Percentiles rank a stretch among this genome's conserved stretches.
These are phyloP conservation scores for Ptychadena robeensis DNA, from an alignment of 2,797 vertebrate species.

Conservation along the genomic window DNA sequence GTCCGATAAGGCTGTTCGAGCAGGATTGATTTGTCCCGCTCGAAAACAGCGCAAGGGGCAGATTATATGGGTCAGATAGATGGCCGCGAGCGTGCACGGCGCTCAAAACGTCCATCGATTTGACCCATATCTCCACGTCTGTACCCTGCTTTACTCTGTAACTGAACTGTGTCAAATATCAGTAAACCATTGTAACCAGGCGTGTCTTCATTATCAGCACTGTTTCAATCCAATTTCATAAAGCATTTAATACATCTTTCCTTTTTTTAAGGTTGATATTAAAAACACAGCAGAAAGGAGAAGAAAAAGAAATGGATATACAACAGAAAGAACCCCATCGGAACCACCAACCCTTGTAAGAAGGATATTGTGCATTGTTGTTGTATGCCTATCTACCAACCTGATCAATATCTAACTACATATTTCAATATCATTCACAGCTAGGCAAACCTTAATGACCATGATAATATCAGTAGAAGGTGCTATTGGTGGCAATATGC, in stretches of 20 bases:
- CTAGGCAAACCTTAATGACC: not conserved
- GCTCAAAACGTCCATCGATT: too few relatives aligned
- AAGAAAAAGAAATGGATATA: constrained; percentile 46
- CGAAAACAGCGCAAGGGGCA: too few relatives aligned
- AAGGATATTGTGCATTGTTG: not conserved
- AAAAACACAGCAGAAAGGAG: constrained; percentile 23
- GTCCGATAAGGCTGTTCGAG: too few relatives aligned
- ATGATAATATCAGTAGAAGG: too few relatives aligned
- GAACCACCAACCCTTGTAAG: constrained; percentile 50
- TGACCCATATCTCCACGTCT: too few relatives aligned
- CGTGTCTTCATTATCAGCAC: not conserved
- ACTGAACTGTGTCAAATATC: not conserved
- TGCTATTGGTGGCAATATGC: too few relatives aligned
- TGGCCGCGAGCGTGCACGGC: too few relatives aligned
- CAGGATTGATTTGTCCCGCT: too few relatives aligned
- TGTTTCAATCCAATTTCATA: not conserved
- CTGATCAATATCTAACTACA: too few relatives aligned
- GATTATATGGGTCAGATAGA: too few relatives aligned
- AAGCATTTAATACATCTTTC: not conserved
- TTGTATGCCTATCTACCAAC: not conserved
- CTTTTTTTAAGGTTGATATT: constrained; percentile 35
- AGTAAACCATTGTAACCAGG: not conserved
- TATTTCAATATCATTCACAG: not conserved
- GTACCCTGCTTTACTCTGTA: not conserved
- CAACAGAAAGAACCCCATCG: constrained; percentile 27